Evolutionary conservation across 2,113 vertebrate species (phyloP).

Genomic region (Tauraco erythrolophus): DNA sequence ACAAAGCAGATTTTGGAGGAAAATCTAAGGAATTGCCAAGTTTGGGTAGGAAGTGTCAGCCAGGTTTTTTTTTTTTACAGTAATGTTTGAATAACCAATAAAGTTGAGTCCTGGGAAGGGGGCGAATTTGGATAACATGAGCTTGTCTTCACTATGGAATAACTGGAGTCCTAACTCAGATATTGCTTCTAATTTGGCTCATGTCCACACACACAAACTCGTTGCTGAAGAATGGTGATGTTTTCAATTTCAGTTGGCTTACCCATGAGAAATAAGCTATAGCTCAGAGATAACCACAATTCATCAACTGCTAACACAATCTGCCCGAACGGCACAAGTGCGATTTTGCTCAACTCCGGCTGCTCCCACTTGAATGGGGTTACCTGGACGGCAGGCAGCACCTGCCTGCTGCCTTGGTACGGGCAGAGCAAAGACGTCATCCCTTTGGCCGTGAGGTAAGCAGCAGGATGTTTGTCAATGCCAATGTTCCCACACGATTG

Average conservation of each 20-base stretch:
- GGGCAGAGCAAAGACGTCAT: neutral
- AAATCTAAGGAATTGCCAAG: constrained; percentile 55
- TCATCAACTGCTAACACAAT: neutral
- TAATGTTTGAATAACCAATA: constrained; percentile 22
- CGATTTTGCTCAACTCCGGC: neutral
- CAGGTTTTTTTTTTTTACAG: neutral
- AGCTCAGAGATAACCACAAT: constrained; percentile 57
- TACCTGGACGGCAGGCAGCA: neutral
- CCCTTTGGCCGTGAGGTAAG: fast-evolving
- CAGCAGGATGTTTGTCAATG: fast-evolving
- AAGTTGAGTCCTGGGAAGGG: neutral
- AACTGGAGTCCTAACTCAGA: constrained; percentile 1
- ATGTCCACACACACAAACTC: neutral
- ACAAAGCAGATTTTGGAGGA: constrained; percentile 68
- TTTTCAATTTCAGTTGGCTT: constrained; percentile 33
- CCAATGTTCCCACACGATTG: fast-evolving
- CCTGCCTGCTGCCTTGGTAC: neutral
- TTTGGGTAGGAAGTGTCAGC: constrained; percentile 48
- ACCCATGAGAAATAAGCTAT: constrained; percentile 32
- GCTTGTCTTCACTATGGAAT: constrained; percentile 43
- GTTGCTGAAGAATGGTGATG: constrained; percentile 18
- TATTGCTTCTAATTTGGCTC: constrained; percentile 29
- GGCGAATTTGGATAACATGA: neutral
- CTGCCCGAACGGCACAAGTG: neutral
- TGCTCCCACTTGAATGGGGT: neutral